phyloP scores from a whole-genome alignment of 2,797 vertebrate genomes.

The Falco cherrug region DNA sequence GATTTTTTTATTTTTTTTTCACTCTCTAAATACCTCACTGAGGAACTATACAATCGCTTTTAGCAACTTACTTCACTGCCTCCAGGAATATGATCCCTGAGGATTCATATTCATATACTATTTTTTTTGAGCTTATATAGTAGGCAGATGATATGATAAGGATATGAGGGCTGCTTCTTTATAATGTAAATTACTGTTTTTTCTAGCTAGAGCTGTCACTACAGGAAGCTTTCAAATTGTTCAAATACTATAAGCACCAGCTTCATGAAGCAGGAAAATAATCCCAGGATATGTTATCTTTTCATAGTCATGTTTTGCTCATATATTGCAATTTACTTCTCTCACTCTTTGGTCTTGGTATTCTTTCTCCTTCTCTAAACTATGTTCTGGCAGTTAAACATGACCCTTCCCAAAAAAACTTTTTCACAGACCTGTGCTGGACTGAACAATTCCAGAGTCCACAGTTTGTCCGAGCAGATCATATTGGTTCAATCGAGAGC shows the following conservation, averaged over 20 bases:
- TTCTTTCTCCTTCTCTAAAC: not conserved
- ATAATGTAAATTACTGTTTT: not conserved
- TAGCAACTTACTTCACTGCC: not conserved
- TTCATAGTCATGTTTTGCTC: not conserved
- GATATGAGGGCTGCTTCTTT: not conserved
- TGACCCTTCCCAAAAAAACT: not conserved
- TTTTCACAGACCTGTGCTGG: constrained; percentile 90
- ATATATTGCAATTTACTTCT: not conserved
- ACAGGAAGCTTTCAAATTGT: not conserved
- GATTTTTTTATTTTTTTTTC: not conserved
- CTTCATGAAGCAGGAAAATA: not conserved
- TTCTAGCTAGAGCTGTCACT: not conserved
- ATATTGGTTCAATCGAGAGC: constrained; percentile 96
- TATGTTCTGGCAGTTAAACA: not conserved
- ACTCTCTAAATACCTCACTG: not conserved
- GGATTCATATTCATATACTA: not conserved
- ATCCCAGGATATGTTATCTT: not conserved
- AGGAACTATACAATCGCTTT: not conserved
- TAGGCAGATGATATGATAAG: not conserved
- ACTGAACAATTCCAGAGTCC: constrained; percentile 95
- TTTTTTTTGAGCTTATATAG: not conserved
- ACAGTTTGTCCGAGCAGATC: constrained; percentile 96
- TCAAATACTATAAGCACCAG: not conserved
- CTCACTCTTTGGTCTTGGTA: not conserved
- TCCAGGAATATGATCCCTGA: not conserved